Evolutionary conservation across 2,888 invertebrate species (phyloP).

Genomic region (Rhynchonema sp.): DNA sequence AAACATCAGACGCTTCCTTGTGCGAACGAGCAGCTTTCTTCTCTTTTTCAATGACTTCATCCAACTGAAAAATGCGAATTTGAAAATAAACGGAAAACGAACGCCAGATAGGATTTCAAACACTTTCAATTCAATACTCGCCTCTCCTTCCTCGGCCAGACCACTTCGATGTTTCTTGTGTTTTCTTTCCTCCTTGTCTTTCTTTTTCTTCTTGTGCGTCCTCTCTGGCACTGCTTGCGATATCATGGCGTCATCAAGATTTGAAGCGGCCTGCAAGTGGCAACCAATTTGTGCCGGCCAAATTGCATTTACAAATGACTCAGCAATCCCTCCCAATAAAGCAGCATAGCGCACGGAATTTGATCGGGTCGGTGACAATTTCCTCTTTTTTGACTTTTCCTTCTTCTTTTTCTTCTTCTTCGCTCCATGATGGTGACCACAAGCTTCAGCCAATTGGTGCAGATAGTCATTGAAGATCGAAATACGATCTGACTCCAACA

Average conservation of each 20-base stretch:
- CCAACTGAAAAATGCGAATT: no score
- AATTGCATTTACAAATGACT: not conserved
- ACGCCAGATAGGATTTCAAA: no score
- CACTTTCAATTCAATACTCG: no score
- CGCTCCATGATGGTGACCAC: constrained; percentile 16
- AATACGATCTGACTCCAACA: constrained; percentile 54
- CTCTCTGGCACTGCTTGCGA: not conserved
- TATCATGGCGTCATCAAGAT: not conserved
- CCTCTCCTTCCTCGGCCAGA: not conserved
- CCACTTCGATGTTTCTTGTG: not conserved
- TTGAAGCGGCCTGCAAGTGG: not conserved
- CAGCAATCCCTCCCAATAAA: not conserved
- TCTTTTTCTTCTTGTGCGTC: not conserved
- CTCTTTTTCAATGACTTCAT: no score
- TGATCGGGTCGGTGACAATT: not conserved
- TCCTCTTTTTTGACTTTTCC: not conserved
- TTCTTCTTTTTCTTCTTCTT: constrained; percentile 14
- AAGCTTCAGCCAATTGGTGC: constrained; percentile 32
- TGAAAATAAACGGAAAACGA: no score
- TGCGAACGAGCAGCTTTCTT: no score
- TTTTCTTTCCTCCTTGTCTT: not conserved
- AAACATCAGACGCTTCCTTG: no score
- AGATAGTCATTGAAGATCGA: constrained; percentile 46
- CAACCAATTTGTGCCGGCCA: not conserved
- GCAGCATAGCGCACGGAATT: not conserved